Percentiles rank a stretch among this genome's conserved stretches.
Conservation (phyloP, 2,888 invertebrate genomes). For the Mimas tiliae region DNA sequence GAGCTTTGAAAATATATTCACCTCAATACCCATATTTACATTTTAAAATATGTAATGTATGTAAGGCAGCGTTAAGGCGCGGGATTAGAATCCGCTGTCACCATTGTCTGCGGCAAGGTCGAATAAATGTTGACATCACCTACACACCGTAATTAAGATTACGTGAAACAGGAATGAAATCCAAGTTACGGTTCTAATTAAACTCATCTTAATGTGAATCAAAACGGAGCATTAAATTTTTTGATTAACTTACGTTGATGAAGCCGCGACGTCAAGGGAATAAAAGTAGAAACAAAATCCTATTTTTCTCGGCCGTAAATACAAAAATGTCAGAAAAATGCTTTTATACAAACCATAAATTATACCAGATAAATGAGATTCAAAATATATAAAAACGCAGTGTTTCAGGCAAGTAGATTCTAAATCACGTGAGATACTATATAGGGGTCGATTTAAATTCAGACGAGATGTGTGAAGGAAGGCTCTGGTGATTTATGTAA, state of each 20-base stretch:
- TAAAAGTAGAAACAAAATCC: neutral
- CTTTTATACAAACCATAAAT: constrained; percentile 37
- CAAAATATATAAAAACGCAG: constrained; percentile 51
- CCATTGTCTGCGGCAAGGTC: constrained; percentile 36
- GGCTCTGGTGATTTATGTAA: constrained; percentile 73
- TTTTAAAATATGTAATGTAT: constrained; percentile 49
- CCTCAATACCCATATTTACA: constrained; percentile 43
- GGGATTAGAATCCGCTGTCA: constrained; percentile 44
- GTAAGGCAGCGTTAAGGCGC: constrained; percentile 30
- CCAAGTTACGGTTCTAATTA: neutral
- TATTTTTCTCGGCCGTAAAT: constrained; percentile 7
- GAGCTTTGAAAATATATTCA: constrained; percentile 8
- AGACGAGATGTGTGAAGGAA: constrained; percentile 74
- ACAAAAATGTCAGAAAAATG: constrained; percentile 12
- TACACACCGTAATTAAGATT: constrained; percentile 24
- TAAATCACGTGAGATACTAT: constrained; percentile 73
- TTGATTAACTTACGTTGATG: constrained; percentile 9
- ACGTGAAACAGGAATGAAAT: neutral
- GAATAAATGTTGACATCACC: constrained; percentile 9
- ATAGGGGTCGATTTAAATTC: constrained; percentile 77
- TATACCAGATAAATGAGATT: constrained; percentile 47
- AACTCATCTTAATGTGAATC: neutral
- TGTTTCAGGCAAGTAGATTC: constrained; percentile 55
- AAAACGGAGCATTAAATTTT: neutral
- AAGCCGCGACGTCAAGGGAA: neutral